Evolutionary conservation across 30 jellyfish, hydroid and myxozoan species (phyloP), one percentile per base, ranked within the genome.

Genomic region (Calvadosia cruxmelitensis): DNA sequence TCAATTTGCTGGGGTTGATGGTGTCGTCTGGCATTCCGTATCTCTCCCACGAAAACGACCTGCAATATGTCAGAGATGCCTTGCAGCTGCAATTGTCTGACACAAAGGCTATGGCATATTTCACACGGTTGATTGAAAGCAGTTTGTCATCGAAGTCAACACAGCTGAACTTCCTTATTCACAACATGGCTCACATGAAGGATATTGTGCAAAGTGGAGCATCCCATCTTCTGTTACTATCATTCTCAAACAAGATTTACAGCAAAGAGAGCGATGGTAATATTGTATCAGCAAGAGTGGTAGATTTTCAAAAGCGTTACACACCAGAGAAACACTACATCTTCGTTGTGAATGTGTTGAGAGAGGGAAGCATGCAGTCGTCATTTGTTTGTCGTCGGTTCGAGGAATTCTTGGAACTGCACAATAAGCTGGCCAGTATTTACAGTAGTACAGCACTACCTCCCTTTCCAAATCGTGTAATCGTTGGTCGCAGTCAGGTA

Each of bases 361-460:
- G 97, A 30, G 67, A 73, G 24, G 81, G 67, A 30, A 49, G 42
- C 31, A 15, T 26, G 33, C 84, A 72, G 13, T 83, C 97, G 3
- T 28, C 53, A 16, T 87, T 87, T 50, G 79, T 87, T 62, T 87
- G 79, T 70, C 93, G 97, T 3, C 93, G 81, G 64, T 87, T 53
- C 71, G 97, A 87, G 27, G 97, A 87, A 69, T 87, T 87, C 77
- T 94, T 80, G 36, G 97, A 87, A 77, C 84, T 87, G 28, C 94
- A 87, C 28, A 64, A 75, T 42, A 80, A 80, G 67, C 71, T 87
- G 3, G 42, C 80, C 5, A 73, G 63, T 27, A 78, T 75, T 27
- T 87, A 68, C 49, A 86, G 92, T 30, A 50, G 77, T 7, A 31
- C 86, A 31, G 53, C 32, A 65, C 33, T 87, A 23, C 97, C 97